A percentile compares a stretch with the other conserved stretches of the same genome.
These are phyloP conservation scores for Philopedon plagiatum DNA, from an alignment of 2,888 invertebrate genomes.

Conservation along the genomic window DNA sequence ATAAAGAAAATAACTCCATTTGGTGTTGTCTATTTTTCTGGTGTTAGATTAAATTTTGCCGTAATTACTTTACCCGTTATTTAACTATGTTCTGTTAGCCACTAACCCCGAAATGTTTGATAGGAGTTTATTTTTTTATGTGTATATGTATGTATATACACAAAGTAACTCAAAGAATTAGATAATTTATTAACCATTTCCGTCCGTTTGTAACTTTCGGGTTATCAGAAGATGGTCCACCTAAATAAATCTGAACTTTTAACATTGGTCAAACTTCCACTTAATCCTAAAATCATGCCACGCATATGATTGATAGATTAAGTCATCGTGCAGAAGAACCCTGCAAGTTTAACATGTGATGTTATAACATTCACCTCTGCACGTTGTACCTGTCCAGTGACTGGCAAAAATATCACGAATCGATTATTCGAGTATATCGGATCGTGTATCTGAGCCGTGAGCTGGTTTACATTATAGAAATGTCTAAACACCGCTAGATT, in stretches of 20 bases:
- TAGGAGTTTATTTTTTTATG: too few relatives aligned
- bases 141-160: too few relatives aligned
- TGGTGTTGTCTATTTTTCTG: too few relatives aligned
- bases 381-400: conserved; percentile 64
- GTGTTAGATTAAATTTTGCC: too few relatives aligned
- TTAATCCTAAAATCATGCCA: conserved; percentile 17
- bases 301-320: conserved; percentile 26
- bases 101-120: too few relatives aligned
- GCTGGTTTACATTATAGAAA: conserved; percentile 63
- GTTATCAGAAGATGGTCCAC: too few relatives aligned
- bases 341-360: conserved; percentile 53
- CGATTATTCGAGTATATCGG: conserved; percentile 65
- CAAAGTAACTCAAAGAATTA: too few relatives aligned
- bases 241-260: not conserved
- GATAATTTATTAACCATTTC: too few relatives aligned
- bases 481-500: conserved; percentile 64
- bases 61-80: too few relatives aligned
- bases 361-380: conserved; percentile 60
- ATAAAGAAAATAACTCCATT: too few relatives aligned
- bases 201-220: too few relatives aligned
- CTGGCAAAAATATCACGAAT: conserved; percentile 65
- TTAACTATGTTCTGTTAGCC: too few relatives aligned
- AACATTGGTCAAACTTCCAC: not conserved
- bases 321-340: conserved; percentile 33
- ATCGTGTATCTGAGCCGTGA: conserved; percentile 65